Evolutionary conservation across 2,888 invertebrate species (phyloP).

Genomic region (Machimus rusticus): DNA sequence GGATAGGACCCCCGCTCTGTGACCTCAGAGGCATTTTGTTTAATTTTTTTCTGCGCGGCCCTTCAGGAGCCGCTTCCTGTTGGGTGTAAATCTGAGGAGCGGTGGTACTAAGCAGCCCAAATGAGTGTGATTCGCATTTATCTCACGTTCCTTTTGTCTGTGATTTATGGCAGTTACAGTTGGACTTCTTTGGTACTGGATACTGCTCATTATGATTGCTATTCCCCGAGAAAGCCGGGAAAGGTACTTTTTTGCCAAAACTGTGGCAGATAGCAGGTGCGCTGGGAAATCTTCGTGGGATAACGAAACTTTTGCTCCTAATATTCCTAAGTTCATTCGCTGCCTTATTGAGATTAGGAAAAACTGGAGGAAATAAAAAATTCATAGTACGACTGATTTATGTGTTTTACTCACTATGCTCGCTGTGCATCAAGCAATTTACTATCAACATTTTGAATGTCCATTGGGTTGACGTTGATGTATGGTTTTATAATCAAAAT

Average conservation of each 20-base stretch:
- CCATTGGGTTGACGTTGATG: neutral
- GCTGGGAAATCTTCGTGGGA: conserved; percentile 10
- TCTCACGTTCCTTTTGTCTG: conserved; percentile 33
- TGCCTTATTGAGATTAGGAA: neutral
- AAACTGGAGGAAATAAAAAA: neutral
- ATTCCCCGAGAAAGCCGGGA: neutral
- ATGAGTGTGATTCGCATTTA: conserved; percentile 24
- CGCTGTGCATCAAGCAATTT: neutral
- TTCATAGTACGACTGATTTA: conserved; percentile 1
- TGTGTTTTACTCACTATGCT: neutral
- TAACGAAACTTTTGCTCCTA: neutral
- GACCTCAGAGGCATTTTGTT: conserved; percentile 1
- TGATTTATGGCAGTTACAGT: conserved; percentile 31
- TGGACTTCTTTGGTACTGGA: conserved; percentile 28
- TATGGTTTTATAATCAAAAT: neutral
- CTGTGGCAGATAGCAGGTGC: conserved; percentile 12
- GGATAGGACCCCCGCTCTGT: neutral
- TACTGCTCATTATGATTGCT: conserved; percentile 25
- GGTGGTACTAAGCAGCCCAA: conserved; percentile 2
- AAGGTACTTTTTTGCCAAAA: conserved; percentile 18
- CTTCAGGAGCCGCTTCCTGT: neutral
- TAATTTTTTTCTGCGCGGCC: neutral
- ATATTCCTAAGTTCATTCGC: conserved; percentile 19
- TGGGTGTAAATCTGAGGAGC: neutral
- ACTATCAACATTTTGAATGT: neutral